A percentile compares a stretch with the other conserved stretches of the same genome.
Conservation (phyloP, 1,140 invertebrate genomes). For the Mizuhopecten yessoensis region DNA sequence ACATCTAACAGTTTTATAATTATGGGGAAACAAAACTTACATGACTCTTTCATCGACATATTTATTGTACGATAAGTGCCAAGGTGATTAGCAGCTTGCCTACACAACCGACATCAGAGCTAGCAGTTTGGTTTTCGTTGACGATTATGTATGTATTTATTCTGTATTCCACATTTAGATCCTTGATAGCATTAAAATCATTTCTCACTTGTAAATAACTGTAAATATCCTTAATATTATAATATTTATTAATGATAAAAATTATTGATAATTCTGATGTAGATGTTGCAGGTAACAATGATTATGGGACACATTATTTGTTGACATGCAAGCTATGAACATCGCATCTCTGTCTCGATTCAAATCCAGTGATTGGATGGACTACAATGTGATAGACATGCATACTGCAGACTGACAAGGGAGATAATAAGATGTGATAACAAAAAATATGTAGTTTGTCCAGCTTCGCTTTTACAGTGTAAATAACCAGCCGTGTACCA, state of each 20-base stretch:
- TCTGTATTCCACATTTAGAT: neutral
- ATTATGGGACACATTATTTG: neutral
- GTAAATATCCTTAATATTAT: neutral
- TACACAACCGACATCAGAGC: neutral
- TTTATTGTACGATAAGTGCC: neutral
- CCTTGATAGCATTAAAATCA: neutral
- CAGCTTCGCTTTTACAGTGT: neutral
- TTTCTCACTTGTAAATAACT: constrained; percentile 20
- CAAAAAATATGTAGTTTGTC: neutral
- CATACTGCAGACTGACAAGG: neutral
- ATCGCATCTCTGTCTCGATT: constrained; percentile 14
- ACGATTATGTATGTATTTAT: neutral
- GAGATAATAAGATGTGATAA: constrained; percentile 7
- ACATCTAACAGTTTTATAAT: neutral
- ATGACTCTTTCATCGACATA: neutral
- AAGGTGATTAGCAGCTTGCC: neutral
- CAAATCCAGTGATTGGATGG: neutral
- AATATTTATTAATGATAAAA: neutral
- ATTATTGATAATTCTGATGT: neutral
- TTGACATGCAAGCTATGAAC: neutral
- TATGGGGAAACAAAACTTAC: neutral
- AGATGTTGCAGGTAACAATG: neutral
- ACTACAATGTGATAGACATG: neutral
- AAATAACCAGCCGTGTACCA: neutral
- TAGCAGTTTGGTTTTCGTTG: neutral